Base-by-base conservation (phyloP, 1,140 invertebrate species). In the Scaptomyza hsui region DNA sequence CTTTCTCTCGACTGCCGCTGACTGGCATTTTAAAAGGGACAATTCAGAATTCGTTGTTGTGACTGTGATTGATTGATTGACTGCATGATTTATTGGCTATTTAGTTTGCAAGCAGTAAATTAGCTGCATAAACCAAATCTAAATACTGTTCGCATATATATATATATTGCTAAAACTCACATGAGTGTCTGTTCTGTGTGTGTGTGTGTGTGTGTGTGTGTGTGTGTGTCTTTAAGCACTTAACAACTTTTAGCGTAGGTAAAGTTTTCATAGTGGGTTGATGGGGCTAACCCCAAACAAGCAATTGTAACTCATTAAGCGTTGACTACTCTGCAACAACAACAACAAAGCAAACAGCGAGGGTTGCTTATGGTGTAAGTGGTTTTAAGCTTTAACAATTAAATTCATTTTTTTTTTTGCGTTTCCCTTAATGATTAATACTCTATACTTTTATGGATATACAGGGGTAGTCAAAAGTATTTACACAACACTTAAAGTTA, bases 41-140 rank as follows among this genome's bases (percentile, higher is more conserved):
- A 47, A 15, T 48, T 47, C 32, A 29, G 59, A 15, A 51, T 24
- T 61, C n/a, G 47, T 64, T 18, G 59, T 39, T 42, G 26, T 35
- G 26, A 19, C 57, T 49, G 65, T 85, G 67, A 57, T 71, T 71
- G 67, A 71, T 71, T 49, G 80, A 83, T 85, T 83, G 80, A 85
- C 80, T 85, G 72, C 62, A 79, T 83, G 80, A 83, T 83, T 83
- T 85, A 83, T 83, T 83, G 81, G 80, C 80, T 80, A 85, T 86
- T 86, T 86, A 86, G 75, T 85, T 80, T 64, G 72, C 15, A 48
- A 64, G 56, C 61, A 62, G 56, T 55, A 83, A 83, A 83, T 83
- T 83, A 83, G 76, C 72, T 85, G 62, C 80, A 80, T 69, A 85
- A 79, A 85, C 67, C 80, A 63, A 72, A 72, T 68, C 75, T 72